Evolutionary conservation across 1,140 invertebrate species (phyloP).

Genomic region (Drosophila baimaii): DNA sequence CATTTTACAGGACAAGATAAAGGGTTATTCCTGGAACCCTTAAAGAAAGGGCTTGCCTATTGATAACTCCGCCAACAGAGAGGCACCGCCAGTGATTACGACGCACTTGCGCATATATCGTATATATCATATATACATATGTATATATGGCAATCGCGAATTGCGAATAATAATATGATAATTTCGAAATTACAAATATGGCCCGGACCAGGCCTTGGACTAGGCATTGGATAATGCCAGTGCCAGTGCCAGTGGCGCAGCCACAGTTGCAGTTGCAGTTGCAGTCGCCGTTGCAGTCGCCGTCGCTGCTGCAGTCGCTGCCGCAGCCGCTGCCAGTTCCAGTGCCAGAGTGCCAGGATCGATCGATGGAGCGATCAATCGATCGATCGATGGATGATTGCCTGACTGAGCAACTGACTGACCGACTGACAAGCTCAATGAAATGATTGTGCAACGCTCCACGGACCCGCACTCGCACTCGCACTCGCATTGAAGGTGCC

Average conservation of each 20-base stretch:
- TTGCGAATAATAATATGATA: slow-evolving; percentile 46
- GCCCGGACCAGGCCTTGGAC: slow-evolving; percentile 43
- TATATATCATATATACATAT: too few relatives aligned
- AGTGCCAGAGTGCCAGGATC: slow-evolving; percentile 37
- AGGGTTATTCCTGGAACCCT: too few relatives aligned
- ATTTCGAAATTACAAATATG: slow-evolving; percentile 44
- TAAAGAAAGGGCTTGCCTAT: background rate
- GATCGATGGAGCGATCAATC: slow-evolving; percentile 3
- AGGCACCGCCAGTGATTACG: slow-evolving; percentile 14
- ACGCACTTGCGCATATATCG: slow-evolving; percentile 1
- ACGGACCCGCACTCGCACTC: slow-evolving; percentile 13
- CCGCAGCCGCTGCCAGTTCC: background rate
- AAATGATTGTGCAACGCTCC: slow-evolving; percentile 52
- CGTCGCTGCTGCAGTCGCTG: background rate
- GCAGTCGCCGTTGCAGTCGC: background rate
- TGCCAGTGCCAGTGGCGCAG: slow-evolving; percentile 31
- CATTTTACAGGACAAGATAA: background rate
- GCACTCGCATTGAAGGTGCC: slow-evolving; percentile 22
- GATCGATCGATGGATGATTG: slow-evolving; percentile 20
- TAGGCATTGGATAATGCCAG: slow-evolving; percentile 65
- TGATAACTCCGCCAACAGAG: too few relatives aligned
- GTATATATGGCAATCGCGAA: slow-evolving; percentile 25
- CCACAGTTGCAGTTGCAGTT: background rate
- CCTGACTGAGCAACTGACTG: slow-evolving; percentile 10
- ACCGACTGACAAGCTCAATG: slow-evolving; percentile 48